phyloP scores from a whole-genome alignment of 2,113 vertebrate species.

The Oryzias celebensis region DNA sequence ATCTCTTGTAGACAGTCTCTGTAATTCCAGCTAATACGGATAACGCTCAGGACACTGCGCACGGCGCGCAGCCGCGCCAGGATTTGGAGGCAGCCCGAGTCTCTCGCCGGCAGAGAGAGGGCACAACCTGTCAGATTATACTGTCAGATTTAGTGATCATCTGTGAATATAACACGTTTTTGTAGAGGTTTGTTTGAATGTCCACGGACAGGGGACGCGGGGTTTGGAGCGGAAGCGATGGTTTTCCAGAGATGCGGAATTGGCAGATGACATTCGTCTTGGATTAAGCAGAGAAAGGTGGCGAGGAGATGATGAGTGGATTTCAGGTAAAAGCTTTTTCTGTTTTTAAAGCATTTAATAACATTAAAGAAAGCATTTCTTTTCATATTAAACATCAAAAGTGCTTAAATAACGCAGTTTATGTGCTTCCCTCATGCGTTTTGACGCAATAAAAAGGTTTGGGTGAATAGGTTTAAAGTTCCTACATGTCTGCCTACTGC shows the following conservation, averaged over 20 bases:
- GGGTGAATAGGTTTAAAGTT: too few relatives aligned
- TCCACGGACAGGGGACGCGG: background rate
- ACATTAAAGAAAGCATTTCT: background rate
- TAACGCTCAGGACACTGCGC: constrained; percentile 65
- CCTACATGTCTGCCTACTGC: too few relatives aligned
- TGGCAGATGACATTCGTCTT: background rate
- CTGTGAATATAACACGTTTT: constrained; percentile 25
- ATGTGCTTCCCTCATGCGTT: too few relatives aligned
- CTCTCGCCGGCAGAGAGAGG: constrained; percentile 22
- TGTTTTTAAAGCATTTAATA: too few relatives aligned
- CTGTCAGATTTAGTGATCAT: constrained; percentile 19
- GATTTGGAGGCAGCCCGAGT: constrained; percentile 48
- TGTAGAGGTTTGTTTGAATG: background rate
- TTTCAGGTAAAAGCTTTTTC: constrained; percentile 53
- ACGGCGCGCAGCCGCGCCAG: constrained; percentile 37
- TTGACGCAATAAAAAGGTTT: too few relatives aligned
- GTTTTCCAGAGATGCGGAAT: background rate
- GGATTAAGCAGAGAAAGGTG: constrained; percentile 24
- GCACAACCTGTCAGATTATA: constrained; percentile 32
- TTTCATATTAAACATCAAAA: background rate
- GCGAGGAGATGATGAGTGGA: constrained; percentile 39
- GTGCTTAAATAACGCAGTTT: too few relatives aligned
- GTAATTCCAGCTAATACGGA: constrained; percentile 81
- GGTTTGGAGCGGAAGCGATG: background rate
- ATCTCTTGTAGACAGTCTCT: constrained; percentile 28